These are phyloP conservation scores for Drosophila tristis DNA, from an alignment of 1,140 invertebrate species.

Conservation along the genomic window DNA sequence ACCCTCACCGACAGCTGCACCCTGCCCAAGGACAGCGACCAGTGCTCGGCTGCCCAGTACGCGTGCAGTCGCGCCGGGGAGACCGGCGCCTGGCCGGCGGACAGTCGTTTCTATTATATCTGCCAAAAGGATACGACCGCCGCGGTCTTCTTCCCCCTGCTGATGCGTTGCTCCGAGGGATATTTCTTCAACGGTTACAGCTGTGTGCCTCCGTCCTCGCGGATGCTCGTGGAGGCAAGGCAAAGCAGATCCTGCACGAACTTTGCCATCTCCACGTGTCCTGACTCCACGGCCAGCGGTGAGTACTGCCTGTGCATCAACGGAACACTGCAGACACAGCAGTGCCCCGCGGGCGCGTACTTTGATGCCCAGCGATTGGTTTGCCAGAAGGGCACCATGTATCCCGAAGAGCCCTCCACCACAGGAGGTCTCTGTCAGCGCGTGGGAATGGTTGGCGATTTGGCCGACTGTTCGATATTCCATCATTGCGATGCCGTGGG, in stretches of 20 bases:
- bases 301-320: constrained; percentile 22
- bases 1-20: constrained; percentile 48
- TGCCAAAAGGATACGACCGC: constrained; percentile 51
- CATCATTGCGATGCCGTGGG: too few species aligned
- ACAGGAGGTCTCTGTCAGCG: too few species aligned
- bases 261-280: constrained; percentile 13
- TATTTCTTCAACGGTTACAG: constrained; percentile 51
- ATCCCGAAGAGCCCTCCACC: too few species aligned
- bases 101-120: constrained; percentile 75
- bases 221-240: neutral
- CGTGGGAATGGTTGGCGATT: too few species aligned
- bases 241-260: constrained; percentile 10
- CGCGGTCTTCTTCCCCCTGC: constrained; percentile 57
- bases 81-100: constrained; percentile 59
- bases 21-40: constrained; percentile 42
- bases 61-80: constrained; percentile 60
- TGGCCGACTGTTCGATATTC: too few species aligned
- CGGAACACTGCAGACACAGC: constrained; percentile 4
- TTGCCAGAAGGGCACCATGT: neutral
- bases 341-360: constrained; percentile 6
- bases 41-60: constrained; percentile 60
- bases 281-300: neutral
- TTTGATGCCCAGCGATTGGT: constrained; percentile 7
- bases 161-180: constrained; percentile 65
- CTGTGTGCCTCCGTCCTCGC: constrained; percentile 27